Conservation (phyloP, 1,140 invertebrate genomes). For the Galleria mellonella region DNA sequence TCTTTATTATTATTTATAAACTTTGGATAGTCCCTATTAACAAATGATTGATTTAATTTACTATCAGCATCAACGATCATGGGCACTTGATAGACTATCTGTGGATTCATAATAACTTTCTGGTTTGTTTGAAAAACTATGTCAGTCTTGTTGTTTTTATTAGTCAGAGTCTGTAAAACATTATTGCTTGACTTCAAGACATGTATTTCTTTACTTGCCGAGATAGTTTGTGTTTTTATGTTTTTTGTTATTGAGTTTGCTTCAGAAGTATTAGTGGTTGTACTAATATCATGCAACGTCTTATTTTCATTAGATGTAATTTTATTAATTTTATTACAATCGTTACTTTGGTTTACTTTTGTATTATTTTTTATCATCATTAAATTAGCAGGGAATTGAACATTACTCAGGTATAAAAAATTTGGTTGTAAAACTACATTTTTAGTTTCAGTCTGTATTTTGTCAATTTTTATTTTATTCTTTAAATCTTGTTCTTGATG, state of each 20-base stretch:
- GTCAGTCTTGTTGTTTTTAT: slow-evolving; percentile 45
- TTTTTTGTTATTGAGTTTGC: slow-evolving; percentile 8
- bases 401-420: slow-evolving; percentile 63
- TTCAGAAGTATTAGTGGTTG: slow-evolving; percentile 6
- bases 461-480: slow-evolving; percentile 36
- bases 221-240: slow-evolving; percentile 16
- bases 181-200: slow-evolving; percentile 44
- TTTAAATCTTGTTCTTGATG: slow-evolving; percentile 58
- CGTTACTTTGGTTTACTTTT: slow-evolving; percentile 25
- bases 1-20: slow-evolving; percentile 30
- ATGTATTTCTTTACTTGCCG: slow-evolving; percentile 39
- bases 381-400: slow-evolving; percentile 59
- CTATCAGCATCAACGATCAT: slow-evolving; percentile 50
- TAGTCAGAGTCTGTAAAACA: slow-evolving; percentile 39
- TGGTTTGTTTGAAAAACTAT: slow-evolving; percentile 42
- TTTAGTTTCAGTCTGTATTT: slow-evolving; percentile 32
- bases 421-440: slow-evolving; percentile 59
- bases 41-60: slow-evolving; percentile 32
- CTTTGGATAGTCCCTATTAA: slow-evolving; percentile 35
- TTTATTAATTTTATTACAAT: slow-evolving; percentile 25
- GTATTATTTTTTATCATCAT: slow-evolving; percentile 61
- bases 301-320: slow-evolving; percentile 28
- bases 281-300: slow-evolving; percentile 19
- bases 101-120: slow-evolving; percentile 52
- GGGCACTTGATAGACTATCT: slow-evolving; percentile 64